Conservation (phyloP, 2,113 vertebrate species). For the Anser brachyrhynchus region DNA sequence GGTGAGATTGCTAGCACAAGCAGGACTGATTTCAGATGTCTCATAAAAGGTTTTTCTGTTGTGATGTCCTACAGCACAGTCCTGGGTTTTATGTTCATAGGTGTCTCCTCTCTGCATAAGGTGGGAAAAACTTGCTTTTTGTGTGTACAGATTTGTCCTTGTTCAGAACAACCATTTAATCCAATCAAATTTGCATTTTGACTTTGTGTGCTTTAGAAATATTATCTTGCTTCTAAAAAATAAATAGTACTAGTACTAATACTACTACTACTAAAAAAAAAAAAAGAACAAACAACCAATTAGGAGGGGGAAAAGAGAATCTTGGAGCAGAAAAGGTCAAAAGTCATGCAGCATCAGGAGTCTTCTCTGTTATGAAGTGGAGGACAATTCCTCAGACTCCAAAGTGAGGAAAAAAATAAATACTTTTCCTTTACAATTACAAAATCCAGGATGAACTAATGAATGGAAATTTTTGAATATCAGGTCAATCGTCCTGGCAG, state of each 20-base stretch:
- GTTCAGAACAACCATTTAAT: not conserved
- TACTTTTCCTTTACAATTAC: not conserved
- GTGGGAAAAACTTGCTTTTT: not conserved
- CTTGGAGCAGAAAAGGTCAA: not conserved
- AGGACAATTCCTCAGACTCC: not conserved
- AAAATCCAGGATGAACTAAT: not conserved
- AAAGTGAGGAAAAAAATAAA: not conserved
- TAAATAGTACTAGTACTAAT: no score
- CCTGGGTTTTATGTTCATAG: not conserved
- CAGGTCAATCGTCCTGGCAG: not conserved
- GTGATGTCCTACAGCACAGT: not conserved
- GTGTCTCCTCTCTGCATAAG: not conserved
- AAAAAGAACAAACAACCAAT: not conserved
- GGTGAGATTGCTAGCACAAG: not conserved
- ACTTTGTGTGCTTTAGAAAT: not conserved
- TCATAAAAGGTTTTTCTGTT: not conserved
- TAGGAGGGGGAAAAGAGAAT: not conserved
- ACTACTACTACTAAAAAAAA: not conserved
- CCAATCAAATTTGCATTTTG: not conserved
- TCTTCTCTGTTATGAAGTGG: not conserved
- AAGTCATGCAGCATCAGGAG: not conserved
- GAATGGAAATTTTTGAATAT: not conserved
- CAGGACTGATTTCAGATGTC: not conserved
- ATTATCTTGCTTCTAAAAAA: not conserved
- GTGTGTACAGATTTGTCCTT: not conserved